Conservation (phyloP, 2,113 vertebrate genomes). For the Pelmatolapia mariae region DNA sequence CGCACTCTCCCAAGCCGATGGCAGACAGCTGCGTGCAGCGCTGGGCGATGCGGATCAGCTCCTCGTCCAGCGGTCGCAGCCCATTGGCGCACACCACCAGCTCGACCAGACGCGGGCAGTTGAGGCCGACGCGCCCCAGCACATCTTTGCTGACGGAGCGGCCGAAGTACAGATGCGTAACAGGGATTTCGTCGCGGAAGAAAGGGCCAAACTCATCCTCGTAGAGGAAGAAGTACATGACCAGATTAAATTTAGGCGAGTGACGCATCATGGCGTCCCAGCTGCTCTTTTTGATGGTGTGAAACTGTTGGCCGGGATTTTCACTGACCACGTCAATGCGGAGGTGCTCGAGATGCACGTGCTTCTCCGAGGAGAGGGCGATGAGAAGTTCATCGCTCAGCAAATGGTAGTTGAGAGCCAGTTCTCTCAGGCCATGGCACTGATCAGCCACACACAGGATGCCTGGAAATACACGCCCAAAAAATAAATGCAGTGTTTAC, state of each 20-base stretch:
- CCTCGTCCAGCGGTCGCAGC: constrained; percentile 89
- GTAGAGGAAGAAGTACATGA: constrained; percentile 97
- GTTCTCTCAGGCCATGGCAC: constrained; percentile 90
- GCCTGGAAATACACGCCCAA: constrained; percentile 16
- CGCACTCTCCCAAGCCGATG: constrained; percentile 91
- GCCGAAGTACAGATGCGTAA: constrained; percentile 94
- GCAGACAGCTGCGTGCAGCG: constrained; percentile 90
- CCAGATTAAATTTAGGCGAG: constrained; percentile 93
- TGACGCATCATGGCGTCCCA: constrained; percentile 96
- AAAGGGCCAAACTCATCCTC: constrained; percentile 96
- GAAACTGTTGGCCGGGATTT: constrained; percentile 91
- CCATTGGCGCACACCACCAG: constrained; percentile 96
- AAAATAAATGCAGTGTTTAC: neutral
- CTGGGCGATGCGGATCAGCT: constrained; percentile 91
- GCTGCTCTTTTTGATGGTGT: constrained; percentile 93
- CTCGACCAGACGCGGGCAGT: constrained; percentile 89
- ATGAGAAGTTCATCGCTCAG: constrained; percentile 89
- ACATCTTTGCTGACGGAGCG: constrained; percentile 95
- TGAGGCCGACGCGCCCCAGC: constrained; percentile 90
- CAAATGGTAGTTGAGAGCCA: constrained; percentile 92
- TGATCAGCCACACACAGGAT: constrained; percentile 84
- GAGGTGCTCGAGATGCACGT: constrained; percentile 91
- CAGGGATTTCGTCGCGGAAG: constrained; percentile 88
- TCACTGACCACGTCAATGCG: constrained; percentile 95
- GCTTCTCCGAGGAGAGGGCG: constrained; percentile 91